Conservation (phyloP, 2,113 vertebrate species). For the Pampusana beccarii region DNA sequence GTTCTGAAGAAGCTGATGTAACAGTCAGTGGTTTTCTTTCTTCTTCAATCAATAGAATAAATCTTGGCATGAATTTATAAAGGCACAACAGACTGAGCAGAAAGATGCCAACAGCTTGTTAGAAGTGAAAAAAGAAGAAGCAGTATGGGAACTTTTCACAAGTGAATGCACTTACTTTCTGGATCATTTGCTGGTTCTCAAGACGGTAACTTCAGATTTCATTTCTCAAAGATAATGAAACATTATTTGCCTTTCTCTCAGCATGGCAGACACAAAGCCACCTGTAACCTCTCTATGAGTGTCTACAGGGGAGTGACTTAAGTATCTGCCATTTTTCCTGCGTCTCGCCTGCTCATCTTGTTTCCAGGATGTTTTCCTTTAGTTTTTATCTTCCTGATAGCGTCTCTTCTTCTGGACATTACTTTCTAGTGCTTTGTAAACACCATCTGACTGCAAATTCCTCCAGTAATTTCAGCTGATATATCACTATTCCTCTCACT, state of each 20-base stretch:
- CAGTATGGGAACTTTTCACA: slow-evolving; percentile 91
- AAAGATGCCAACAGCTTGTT: slow-evolving; percentile 42
- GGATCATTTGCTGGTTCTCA: slow-evolving; percentile 92
- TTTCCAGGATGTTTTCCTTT: background rate
- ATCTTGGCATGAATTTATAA: slow-evolving; percentile 83
- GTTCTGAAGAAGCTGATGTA: background rate
- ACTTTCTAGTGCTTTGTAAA: background rate
- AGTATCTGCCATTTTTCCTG: background rate
- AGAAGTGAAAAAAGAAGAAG: slow-evolving; percentile 79
- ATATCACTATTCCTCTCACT: background rate
- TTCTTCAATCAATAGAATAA: slow-evolving; percentile 73
- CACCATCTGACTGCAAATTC: background rate
- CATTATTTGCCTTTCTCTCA: background rate
- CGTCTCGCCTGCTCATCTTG: background rate
- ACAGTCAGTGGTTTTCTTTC: background rate
- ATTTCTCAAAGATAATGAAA: background rate
- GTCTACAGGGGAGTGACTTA: background rate
- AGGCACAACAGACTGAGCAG: slow-evolving; percentile 68
- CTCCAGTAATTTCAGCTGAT: background rate
- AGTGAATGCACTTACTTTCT: slow-evolving; percentile 93
- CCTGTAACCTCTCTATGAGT: background rate
- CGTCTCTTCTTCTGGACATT: background rate
- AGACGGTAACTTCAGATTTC: slow-evolving; percentile 78
- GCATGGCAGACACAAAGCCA: background rate
- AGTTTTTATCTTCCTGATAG: background rate